Base-by-base conservation (phyloP, 2,888 invertebrate genomes). In the Drosophila setosimentum region DNA sequence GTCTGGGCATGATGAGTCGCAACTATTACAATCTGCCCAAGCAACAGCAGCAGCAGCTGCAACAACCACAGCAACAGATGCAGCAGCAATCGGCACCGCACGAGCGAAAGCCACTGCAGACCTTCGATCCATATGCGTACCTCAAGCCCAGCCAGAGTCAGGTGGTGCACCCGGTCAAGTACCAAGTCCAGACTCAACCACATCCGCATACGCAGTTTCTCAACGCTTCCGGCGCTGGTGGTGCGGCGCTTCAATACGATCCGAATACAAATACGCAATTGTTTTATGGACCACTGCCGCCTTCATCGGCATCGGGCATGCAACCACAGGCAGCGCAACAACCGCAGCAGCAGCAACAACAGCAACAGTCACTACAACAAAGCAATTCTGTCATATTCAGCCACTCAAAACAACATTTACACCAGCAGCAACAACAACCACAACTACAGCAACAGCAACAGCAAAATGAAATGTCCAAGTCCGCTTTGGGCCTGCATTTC, bases 401-500 rank as follows among this genome's bases (percentile, higher is more conserved):
- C 81, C 92, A 91, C 53, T 69, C 88, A 70, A 81, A 87, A 69
- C 88, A 85, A 67, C 86, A 84, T 33, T 37, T 45, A 58, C 82
- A 67, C 58, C 73, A 82, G 63, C 57, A 57, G 21, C 55, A 55
- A 0, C 55, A 37, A 27, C 89, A 85, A 73, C 90, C 83, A 71
- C 40, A 87, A 32, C 75, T 67, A 29, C 76, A 66, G 35, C 84
- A 89, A 45, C 78, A 82, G 60, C 91, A 90, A 71, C 91, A 91
- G 68, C 92, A 91, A 89, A 90, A 89, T 89, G 92, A 92, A 91
- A 92, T 93, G 93, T 92, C 93, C 68, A 91, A 92, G 80, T 92
- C 93, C 71, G 88, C 89, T 71, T 79, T 89, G 82, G 92, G 91
- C 55, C 85, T 91, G 76, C 92, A 92, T 82, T 92, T 88, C 83